Percentiles rank a stretch among this genome's conserved stretches.
phyloP scores from a whole-genome alignment of 2,888 invertebrate genomes.

The Eremobia ochroleuca region DNA sequence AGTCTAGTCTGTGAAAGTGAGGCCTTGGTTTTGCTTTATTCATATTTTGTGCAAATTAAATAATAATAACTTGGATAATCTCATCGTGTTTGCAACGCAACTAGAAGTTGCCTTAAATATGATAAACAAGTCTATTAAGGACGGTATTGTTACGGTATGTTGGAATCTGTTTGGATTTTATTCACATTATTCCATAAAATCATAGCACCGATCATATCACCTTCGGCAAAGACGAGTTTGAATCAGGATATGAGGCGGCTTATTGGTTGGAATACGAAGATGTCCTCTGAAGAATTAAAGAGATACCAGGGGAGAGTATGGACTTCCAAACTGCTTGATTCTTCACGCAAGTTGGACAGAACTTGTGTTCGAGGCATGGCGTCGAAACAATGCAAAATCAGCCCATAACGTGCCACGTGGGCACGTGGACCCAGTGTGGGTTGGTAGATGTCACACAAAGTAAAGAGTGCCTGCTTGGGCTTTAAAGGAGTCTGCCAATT shows the following conservation, averaged over 20 bases:
- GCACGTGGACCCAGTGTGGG: too few species aligned
- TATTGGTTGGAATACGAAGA: not conserved
- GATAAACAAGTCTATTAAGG: constrained; percentile 25
- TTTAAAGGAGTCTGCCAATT: too few species aligned
- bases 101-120: not conserved
- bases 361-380: too few species aligned
- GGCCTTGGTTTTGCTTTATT: constrained; percentile 52
- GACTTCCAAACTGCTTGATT: not conserved
- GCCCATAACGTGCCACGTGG: too few species aligned
- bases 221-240: not conserved
- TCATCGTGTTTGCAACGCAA: constrained; percentile 16
- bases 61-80: constrained; percentile 29
- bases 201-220: too few species aligned
- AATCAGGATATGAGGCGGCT: not conserved
- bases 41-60: constrained; percentile 56
- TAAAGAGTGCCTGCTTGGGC: too few species aligned
- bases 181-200: not conserved
- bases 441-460: too few species aligned
- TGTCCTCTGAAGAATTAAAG: not conserved
- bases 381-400: not conserved
- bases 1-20: constrained; percentile 56
- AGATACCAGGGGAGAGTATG: too few species aligned
- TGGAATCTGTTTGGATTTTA: not conserved
- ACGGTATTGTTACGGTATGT: not conserved
- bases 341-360: not conserved